Evolutionary conservation across 2,113 vertebrate species (phyloP), one percentile per base, ranked within the genome.

Genomic region (Entosphenus tridentatus): DNA sequence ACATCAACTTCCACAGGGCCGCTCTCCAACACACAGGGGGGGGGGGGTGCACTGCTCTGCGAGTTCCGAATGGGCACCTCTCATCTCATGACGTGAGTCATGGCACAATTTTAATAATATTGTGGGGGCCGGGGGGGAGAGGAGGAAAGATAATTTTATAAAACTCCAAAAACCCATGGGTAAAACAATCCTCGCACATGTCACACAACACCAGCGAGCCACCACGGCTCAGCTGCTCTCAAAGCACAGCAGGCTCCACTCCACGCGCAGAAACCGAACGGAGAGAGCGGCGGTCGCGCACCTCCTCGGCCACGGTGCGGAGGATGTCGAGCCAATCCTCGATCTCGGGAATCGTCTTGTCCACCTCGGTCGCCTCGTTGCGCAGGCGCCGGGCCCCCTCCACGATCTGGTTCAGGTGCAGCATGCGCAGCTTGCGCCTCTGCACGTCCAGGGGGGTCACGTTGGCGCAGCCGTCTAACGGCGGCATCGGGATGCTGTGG

Each of bases 241-340:
- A 39, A 39, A 39, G 39, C 39, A 39, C 39, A 17, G 69, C 8
- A 12, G n/a, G 13, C 18, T 57, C 12, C 70, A 8, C 11, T 16
- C 18, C 62, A 57, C 13, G 57, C 54, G 56, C 11, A 68, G 14
- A 58, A 62, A 57, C 57, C 11, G 8, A 54, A 56, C 55, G 39
- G 55, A 68, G 65, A 67, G 11, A 9, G 67, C 10, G 11, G 2
- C 2, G 7, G 54, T 16, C 9, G 0, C 67, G 70, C 72, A 95
- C 93, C 87, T 98, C 93, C 68, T 91, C 84, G 0, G 84, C 81
- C 73, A 96, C 78, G 18, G 75, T 72, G 55, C 68, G 79, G 10
- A 98, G 82, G 14, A 83, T 74, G 72, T 68, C 70, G 8, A 80
- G 80, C 92, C 92, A 98, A 76, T 96, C 92, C 72, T 95, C 89